A percentile compares a stretch with the other conserved stretches of the same genome.
phyloP scores from a whole-genome alignment of 2,888 invertebrate genomes.

The Gastrophysa polygoni region DNA sequence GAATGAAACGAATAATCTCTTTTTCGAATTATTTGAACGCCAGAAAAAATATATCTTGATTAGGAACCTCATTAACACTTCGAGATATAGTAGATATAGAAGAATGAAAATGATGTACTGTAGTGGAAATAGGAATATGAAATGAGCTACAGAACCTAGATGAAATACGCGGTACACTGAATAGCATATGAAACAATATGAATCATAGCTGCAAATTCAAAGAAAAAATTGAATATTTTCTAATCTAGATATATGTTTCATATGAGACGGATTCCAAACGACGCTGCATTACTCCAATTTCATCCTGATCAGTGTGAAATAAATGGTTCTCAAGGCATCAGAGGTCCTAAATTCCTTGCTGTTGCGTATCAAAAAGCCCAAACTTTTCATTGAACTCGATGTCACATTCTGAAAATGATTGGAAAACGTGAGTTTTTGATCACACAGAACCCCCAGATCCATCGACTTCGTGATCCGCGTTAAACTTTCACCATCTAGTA shows the following conservation, averaged over 20 bases:
- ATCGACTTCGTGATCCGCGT: background rate
- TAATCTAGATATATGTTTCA: background rate
- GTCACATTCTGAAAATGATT: conserved; percentile 1
- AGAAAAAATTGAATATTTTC: background rate
- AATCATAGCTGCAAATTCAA: background rate
- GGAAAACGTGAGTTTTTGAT: conserved; percentile 6
- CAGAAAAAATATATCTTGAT: no score
- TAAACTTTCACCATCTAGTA: conserved; percentile 4
- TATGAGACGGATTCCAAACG: conserved; percentile 2
- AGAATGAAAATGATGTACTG: no score
- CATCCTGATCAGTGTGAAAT: background rate
- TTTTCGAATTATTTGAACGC: no score
- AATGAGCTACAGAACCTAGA: no score
- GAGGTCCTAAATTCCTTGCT: background rate
- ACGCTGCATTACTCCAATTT: background rate
- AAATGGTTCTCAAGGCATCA: no score
- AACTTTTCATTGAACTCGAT: conserved; percentile 7
- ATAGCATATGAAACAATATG: background rate
- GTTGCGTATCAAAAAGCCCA: background rate
- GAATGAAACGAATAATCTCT: no score
- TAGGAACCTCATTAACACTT: no score
- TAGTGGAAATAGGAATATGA: no score
- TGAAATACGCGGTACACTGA: no score
- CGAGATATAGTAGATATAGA: no score
- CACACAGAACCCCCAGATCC: background rate